phyloP scores from a whole-genome alignment of 1,140 invertebrate genomes.

The Drosophila busckii region DNA sequence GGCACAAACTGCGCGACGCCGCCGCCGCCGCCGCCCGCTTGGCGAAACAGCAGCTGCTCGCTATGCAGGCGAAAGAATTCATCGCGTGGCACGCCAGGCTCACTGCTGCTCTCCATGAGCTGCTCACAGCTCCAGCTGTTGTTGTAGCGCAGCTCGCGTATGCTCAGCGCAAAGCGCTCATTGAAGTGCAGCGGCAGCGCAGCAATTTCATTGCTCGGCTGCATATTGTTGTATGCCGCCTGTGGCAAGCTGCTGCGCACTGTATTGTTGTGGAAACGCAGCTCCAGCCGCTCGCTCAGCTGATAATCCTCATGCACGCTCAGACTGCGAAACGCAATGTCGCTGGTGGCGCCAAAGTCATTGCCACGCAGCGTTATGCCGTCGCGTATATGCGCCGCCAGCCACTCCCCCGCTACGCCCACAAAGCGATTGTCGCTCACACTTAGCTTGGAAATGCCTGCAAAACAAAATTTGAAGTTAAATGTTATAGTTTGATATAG shows the following conservation, averaged over 20 bases:
- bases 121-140: conserved; percentile 59
- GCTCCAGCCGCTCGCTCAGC: conserved; percentile 61
- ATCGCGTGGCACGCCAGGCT: conserved; percentile 47
- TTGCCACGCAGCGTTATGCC: conserved; percentile 56
- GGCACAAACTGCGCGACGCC: conserved; percentile 21
- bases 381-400: conserved; percentile 62
- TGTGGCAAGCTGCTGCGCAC: conserved; percentile 28
- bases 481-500: neutral
- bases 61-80: conserved; percentile 60
- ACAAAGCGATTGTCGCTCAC: conserved; percentile 61
- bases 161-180: conserved; percentile 51
- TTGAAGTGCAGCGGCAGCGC: conserved; percentile 47
- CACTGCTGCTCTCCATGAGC: conserved; percentile 43
- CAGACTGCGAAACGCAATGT: conserved; percentile 65
- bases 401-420: conserved; percentile 61
- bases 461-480: neutral
- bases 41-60: conserved; percentile 52
- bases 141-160: conserved; percentile 51
- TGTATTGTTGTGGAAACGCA: conserved; percentile 71
- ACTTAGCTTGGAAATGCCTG: conserved; percentile 65
- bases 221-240: neutral
- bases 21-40: neutral
- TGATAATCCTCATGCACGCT: conserved; percentile 61
- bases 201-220: neutral
- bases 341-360: conserved; percentile 60